Conservation (phyloP, 2,113 vertebrate species). For the Balaenoptera acutorostrata region DNA sequence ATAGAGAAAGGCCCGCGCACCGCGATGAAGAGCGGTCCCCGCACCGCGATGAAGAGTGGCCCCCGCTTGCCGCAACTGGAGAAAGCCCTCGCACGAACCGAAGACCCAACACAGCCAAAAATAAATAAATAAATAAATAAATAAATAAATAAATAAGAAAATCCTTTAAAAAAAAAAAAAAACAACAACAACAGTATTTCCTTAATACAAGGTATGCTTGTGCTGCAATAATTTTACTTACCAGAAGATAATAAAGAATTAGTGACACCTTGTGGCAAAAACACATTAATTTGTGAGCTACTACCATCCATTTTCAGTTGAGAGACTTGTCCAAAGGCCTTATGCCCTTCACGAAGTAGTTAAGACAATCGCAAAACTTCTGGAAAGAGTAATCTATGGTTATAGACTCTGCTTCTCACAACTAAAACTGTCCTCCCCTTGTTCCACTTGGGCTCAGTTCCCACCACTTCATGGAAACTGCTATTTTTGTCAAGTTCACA, state of each 20-base stretch:
- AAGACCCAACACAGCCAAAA: too few species aligned
- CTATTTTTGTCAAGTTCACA: background rate
- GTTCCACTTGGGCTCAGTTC: background rate
- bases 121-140: too few species aligned
- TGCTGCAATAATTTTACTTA: background rate
- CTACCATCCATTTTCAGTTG: background rate
- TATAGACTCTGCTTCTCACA: background rate
- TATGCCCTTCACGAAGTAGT: background rate
- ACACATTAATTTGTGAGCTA: background rate
- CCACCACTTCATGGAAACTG: background rate
- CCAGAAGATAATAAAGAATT: background rate
- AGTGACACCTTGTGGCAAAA: conserved; percentile 59
- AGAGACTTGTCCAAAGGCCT: background rate
- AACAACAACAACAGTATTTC: background rate
- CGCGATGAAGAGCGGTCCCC: too few species aligned
- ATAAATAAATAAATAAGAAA: too few species aligned
- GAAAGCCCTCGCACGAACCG: too few species aligned
- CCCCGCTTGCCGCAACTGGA: too few species aligned
- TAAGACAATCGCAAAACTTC: background rate
- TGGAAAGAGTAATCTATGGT: background rate
- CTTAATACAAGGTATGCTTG: background rate
- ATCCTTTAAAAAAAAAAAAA: background rate
- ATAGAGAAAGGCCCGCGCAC: too few species aligned
- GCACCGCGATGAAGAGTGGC: too few species aligned
- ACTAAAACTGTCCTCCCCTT: background rate